Base-by-base conservation (phyloP, 2,888 invertebrate genomes). In the Brachypalpus laphriformis region DNA sequence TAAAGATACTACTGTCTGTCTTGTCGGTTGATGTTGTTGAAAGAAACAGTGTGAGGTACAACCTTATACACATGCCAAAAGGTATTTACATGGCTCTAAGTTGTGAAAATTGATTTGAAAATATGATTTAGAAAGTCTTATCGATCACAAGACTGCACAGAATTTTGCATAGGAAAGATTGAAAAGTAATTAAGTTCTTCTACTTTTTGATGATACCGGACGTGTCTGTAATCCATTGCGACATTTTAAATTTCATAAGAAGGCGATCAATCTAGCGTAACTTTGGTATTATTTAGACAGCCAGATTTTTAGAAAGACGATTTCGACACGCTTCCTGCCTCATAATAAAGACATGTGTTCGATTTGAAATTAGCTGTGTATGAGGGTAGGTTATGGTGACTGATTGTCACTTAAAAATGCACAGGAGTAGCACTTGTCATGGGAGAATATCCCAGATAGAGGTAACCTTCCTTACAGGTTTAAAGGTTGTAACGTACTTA, bases 91-190 rank as follows among this genome's bases (percentile, higher is more conserved):
- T 8, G 31, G 16, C 25, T 22, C 9, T 25, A 9, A 34, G 14
- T 49, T 49, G 20, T 31, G 47, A 16, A 16, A 75, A 75, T 75
- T 66, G 75, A 66, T 75, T 75, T 37, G 56, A 63, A 65, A 57
- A 34, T 51, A 37, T 20, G 65, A 51, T n/a, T 51, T 51, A 11
- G 22, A 8, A 34, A 16, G 3, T 28, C 22, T 51, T 51, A 40
- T 61, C 72, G 49, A 61, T 51, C 71, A 57, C 47, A 37, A 57
- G 70, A 57, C 57, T 22, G 22, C 9, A 31, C 1, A 4, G 25
- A 40, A 28, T 72, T 72, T 72, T 72, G 61, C 72, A 72, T 72
- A 51, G 14, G 14, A 9, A 8, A 42, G 42, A 61, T 42, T 61
- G 61, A 59, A 59, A 37, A 18, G 45, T 45, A 71, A 31, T 45